A percentile compares a stretch with the other conserved stretches of the same genome.
phyloP scores from a whole-genome alignment of 2,888 invertebrate species.

The Oligia latruncula region DNA sequence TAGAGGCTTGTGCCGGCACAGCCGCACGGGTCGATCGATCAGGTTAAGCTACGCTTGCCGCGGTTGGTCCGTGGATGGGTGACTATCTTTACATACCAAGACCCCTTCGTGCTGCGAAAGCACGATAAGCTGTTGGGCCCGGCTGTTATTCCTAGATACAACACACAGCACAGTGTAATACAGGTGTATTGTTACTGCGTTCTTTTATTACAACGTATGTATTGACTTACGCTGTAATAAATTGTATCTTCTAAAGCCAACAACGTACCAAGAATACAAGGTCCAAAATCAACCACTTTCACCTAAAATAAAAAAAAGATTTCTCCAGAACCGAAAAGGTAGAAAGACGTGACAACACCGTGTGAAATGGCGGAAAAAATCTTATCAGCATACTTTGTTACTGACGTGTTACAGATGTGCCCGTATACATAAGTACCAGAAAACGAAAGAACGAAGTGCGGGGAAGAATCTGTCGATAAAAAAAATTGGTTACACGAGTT shows the following conservation, averaged over 20 bases:
- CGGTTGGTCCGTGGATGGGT: no score
- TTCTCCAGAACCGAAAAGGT: conserved; percentile 15
- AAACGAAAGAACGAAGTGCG: conserved; percentile 38
- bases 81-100: no score
- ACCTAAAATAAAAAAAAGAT: conserved; percentile 18
- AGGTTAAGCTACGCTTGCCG: no score
- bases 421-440: conserved; percentile 73
- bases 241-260: neutral
- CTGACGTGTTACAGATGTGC: conserved; percentile 77
- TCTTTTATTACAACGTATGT: no score
- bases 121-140: no score
- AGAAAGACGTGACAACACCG: conserved; percentile 34
- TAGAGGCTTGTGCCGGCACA: no score
- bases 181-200: no score
- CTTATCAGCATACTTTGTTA: conserved; percentile 75
- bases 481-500: conserved; percentile 7
- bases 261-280: neutral
- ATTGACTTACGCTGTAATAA: no score
- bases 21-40: no score
- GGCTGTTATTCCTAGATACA: no score
- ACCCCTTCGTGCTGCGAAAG: no score
- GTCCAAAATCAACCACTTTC: neutral
- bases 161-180: no score
- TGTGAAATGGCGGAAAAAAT: conserved; percentile 69
- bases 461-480: conserved; percentile 49